Evolutionary conservation across 1,140 invertebrate species (phyloP).

Genomic region (Aphelenchoides besseyi): DNA sequence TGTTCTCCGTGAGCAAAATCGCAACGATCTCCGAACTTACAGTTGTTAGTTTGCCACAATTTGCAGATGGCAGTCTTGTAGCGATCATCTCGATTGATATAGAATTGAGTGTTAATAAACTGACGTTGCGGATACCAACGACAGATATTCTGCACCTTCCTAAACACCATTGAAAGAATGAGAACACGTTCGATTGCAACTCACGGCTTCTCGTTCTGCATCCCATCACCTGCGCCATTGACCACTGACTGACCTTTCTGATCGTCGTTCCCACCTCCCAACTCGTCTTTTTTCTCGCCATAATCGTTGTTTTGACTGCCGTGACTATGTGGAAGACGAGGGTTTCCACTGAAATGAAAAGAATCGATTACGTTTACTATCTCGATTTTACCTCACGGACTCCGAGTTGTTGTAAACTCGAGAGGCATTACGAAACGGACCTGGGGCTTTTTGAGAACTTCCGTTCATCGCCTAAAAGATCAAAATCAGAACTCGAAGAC

Average conservation of each 20-base stretch:
- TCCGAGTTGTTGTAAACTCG: too few relatives aligned
- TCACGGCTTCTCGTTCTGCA: not conserved
- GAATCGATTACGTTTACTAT: too few relatives aligned
- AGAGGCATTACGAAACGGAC: too few relatives aligned
- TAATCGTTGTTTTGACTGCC: too few relatives aligned
- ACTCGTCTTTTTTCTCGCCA: not conserved
- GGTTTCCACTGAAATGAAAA: too few relatives aligned
- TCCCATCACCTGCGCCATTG: not conserved
- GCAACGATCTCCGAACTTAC: not conserved
- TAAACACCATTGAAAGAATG: too few relatives aligned
- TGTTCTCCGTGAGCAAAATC: not conserved
- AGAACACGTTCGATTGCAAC: not conserved
- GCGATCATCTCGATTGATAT: not conserved
- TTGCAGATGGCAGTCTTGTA: not conserved
- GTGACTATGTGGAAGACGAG: too few relatives aligned
- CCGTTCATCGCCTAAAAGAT: too few relatives aligned
- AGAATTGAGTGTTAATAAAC: not conserved
- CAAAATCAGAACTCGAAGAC: too few relatives aligned
- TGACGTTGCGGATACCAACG: not conserved
- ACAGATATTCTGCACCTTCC: not conserved
- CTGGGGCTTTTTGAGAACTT: too few relatives aligned
- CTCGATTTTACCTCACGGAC: too few relatives aligned
- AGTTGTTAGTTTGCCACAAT: not conserved
- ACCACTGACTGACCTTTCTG: not conserved
- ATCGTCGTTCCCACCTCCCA: not conserved